Conservation (phyloP, 2,113 vertebrate genomes). For the Gasterosteus nipponicus region DNA sequence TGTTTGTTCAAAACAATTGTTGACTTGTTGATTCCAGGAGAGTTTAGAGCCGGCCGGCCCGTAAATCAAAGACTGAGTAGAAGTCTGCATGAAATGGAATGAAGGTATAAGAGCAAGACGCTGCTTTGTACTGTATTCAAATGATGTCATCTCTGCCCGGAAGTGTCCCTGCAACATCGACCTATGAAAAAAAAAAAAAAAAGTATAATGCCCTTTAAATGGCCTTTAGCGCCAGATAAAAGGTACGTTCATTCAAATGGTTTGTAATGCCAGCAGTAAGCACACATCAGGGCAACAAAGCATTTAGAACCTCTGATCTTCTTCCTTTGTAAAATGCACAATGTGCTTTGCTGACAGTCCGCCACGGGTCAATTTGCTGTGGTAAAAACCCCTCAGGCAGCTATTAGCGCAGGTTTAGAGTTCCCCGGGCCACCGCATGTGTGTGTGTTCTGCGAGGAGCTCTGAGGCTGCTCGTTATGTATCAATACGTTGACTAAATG, state of each 20-base stretch:
- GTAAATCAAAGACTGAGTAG: neutral
- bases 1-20: too few relatives aligned
- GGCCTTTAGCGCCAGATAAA: neutral
- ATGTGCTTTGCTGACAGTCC: neutral
- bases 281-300: neutral
- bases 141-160: neutral
- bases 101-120: neutral
- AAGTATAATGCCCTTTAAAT: neutral
- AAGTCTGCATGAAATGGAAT: neutral
- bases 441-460: neutral
- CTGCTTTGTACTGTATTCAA: neutral
- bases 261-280: neutral
- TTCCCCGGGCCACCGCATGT: neutral
- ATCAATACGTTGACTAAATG: conserved; percentile 9
- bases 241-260: neutral
- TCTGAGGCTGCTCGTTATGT: neutral
- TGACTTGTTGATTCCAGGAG: too few relatives aligned
- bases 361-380: neutral
- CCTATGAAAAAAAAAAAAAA: neutral
- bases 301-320: neutral
- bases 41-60: neutral
- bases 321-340: neutral
- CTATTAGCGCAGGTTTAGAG: neutral
- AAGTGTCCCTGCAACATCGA: neutral
- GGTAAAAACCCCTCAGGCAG: neutral